Base-by-base conservation (phyloP, 2,797 vertebrate genomes). In the Helarctos malayanus region DNA sequence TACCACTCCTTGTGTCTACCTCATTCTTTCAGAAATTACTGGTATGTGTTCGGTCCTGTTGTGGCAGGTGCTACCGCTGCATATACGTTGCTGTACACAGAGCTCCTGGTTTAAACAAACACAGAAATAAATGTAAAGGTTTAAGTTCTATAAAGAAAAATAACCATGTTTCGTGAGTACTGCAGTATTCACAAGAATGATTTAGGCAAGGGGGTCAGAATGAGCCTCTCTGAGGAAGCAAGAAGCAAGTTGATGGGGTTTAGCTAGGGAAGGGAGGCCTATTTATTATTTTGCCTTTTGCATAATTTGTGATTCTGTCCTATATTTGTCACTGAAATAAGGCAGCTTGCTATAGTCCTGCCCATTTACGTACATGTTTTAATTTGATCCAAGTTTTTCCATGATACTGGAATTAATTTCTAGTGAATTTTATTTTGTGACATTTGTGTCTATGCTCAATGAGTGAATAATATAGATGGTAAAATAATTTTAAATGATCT, bases 361-460 rank as follows among this genome's bases (percentile, higher is more conserved):
- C 92, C 13, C 25, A 12, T 61, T 75, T 79, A 79, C 8, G 32
- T 61, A 75, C 56, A 76, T 57, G 0, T 56, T 65, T 95, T 96
- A 69, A 63, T 61, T 68, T 80, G 25, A 25, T 90, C 23, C 32
- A 76, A 80, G 88, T 69, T 89, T 23, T 83, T 82, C 25, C 9
- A n/a, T 82, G 68, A 94, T 75, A 54, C 76, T 49, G 35, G 47
- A 73, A 47, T 87, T 79, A 94, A 88, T 84, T 87, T 73, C 56
- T 57, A 21, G 35, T 63, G 21, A 71, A 57, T 92, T 89, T 56
- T 45, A 92, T 75, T 82, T 95, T 85, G 21, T 94, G 71, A 69
- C 18, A 79, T 54, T 63, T 95, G 18, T 69, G 16, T 82, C 2
- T 80, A 76, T 75, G 56, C 49, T 59, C 88, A 87, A 54, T 80